Base-by-base conservation (phyloP, 1,140 invertebrate species). In the Uloborus diversus region DNA sequence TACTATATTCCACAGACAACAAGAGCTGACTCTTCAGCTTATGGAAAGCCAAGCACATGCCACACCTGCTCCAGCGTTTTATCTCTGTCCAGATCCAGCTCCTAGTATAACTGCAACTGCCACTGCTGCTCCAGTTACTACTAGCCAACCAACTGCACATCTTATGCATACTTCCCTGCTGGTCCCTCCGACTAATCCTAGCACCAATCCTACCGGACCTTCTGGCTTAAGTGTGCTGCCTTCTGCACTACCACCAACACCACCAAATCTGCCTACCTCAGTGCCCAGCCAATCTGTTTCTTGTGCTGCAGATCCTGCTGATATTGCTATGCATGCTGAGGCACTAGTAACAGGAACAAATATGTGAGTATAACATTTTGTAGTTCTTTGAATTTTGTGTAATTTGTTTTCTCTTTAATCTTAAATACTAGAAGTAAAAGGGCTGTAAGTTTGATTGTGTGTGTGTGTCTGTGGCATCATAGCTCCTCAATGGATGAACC, bases 211-310 rank as follows among this genome's bases (percentile, higher is more conserved):
- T 64, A 28, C 51, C 17, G 62, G 61, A 4, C 62, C 64, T 7
- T 59, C 79, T 5, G 23, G 27, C 11, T 49, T 42, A n/a, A 70
- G 47, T 42, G 33, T 65, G 51, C 65, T 65, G 20, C 64, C 71
- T n/a, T 32, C 59, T 25, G 32, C 65, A 49, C 28, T 65, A 61
- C 51, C 70, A 35, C 56, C 78, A 57, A 11, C 64, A 69, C 62
- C 80, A 49, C 65, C 81, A 66, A 20, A 76, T 69, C 57, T 82
- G 80, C 84, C 81, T 68, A 59, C 81, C 76, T 28, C 80, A 68
- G 57, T 81, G 76, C 84, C 88, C 84, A 83, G 81, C 83, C 68
- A 80, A 79, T 61, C 78, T 25, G 57, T 65, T 73, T 23, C 62
- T 30, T 79, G 71, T 53, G 71, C 81, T 51, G 56, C 66, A 27